Conservation (phyloP, 2,888 invertebrate genomes). For the Leptura quadrifasciata region DNA sequence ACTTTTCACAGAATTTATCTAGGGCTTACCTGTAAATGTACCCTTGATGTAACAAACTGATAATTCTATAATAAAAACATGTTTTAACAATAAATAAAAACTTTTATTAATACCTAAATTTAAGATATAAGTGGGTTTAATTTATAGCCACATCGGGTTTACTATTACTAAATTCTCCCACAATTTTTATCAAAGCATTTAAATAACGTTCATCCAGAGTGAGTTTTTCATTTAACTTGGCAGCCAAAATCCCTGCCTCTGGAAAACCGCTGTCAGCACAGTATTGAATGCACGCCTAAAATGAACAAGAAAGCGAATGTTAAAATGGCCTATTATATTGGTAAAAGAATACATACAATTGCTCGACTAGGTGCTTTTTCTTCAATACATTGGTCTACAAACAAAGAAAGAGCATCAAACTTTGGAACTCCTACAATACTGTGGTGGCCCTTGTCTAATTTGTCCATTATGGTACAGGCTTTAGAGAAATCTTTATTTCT, state of each 20-base stretch:
- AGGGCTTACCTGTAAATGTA: no score
- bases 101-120: constrained; percentile 5
- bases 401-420: constrained; percentile 74
- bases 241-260: constrained; percentile 73
- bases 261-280: constrained; percentile 76
- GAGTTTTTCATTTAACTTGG: constrained; percentile 68
- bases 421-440: constrained; percentile 77
- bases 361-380: constrained; percentile 75
- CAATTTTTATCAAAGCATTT: constrained; percentile 73
- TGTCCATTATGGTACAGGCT: constrained; percentile 75
- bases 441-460: constrained; percentile 75
- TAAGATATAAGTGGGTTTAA: not conserved
- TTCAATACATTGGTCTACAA: constrained; percentile 76
- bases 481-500: constrained; percentile 75
- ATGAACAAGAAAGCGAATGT: constrained; percentile 49
- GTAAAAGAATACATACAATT: constrained; percentile 71
- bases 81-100: constrained; percentile 7
- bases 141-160: constrained; percentile 4
- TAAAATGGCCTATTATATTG: constrained; percentile 4
- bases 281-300: constrained; percentile 77
- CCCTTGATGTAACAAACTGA: no score
- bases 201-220: constrained; percentile 75
- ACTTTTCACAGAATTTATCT: no score
- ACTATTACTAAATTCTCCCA: constrained; percentile 70
- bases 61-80: not conserved